phyloP scores from a whole-genome alignment of 2,888 invertebrate species.

The Ptychoptera contaminata region DNA sequence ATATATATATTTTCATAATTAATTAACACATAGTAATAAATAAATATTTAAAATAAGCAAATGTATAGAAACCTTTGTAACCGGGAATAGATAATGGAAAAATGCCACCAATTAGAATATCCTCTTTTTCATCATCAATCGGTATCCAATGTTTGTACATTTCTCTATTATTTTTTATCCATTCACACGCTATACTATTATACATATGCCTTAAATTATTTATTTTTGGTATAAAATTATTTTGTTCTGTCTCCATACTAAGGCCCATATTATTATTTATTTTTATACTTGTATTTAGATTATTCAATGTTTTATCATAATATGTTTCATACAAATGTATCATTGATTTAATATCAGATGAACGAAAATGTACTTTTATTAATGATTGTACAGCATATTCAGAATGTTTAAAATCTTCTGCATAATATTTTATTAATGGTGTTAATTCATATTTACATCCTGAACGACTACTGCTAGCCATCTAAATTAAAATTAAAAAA shows the following conservation, averaged over 20 bases:
- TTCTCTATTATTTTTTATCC: conserved; percentile 37
- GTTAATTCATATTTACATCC: conserved; percentile 53
- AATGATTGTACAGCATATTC: conserved; percentile 7
- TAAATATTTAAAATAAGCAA: too few relatives aligned
- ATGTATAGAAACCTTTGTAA: conserved; percentile 38
- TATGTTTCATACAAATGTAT: conserved; percentile 26
- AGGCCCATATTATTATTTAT: background rate
- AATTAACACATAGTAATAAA: too few relatives aligned
- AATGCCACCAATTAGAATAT: conserved; percentile 22
- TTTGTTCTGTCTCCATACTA: background rate
- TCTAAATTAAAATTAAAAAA: background rate
- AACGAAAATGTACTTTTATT: background rate
- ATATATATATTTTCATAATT: too few relatives aligned
- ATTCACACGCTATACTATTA: conserved; percentile 41
- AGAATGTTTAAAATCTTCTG: conserved; percentile 36
- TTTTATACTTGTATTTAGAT: conserved; percentile 49
- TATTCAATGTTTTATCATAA: conserved; percentile 17
- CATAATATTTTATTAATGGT: conserved; percentile 50
- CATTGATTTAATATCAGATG: conserved; percentile 16
- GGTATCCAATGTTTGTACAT: conserved; percentile 35
- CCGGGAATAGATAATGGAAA: conserved; percentile 45
- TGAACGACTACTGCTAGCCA: conserved; percentile 14
- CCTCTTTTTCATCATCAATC: conserved; percentile 18
- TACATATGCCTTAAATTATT: conserved; percentile 12
- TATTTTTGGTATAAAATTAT: background rate